A percentile compares a stretch with the other conserved stretches of the same genome.
Conservation (phyloP, 2,797 vertebrate genomes). For the Apogon talboti region DNA sequence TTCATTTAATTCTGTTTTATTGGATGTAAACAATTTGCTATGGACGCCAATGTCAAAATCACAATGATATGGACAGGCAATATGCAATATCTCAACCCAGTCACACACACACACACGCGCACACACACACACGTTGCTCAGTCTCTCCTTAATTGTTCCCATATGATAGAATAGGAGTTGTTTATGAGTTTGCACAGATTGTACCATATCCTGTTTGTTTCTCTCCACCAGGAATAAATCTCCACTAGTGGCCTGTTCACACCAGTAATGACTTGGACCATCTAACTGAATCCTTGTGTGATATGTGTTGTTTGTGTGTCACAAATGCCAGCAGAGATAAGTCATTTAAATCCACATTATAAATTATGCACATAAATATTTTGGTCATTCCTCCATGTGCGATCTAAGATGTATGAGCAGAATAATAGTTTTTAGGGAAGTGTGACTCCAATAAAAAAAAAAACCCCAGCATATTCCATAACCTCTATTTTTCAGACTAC, state of each 20-base stretch:
- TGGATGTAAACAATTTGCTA: conserved; percentile 13
- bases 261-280: conserved; percentile 54
- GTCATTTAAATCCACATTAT: not conserved
- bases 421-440: not conserved
- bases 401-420: conserved; percentile 6
- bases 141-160: conserved; percentile 46
- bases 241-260: conserved; percentile 46
- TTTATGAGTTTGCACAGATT: conserved; percentile 54
- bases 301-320: conserved; percentile 9
- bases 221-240: conserved; percentile 48
- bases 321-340: not conserved
- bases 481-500: conserved; percentile 20
- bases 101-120: no score
- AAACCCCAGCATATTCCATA: conserved; percentile 1
- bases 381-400: conserved; percentile 5
- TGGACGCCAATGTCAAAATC: conserved; percentile 23
- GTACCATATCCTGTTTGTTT: conserved; percentile 55
- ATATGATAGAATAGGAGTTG: conserved; percentile 51
- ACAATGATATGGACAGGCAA: conserved; percentile 1
- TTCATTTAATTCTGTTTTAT: conserved; percentile 3
- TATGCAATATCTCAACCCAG: not conserved
- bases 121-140: no score
- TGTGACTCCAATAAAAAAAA: conserved; percentile 4
- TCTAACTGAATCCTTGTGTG: conserved; percentile 13
- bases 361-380: conserved; percentile 28